Base-by-base conservation (phyloP, 2,888 invertebrate species). In the Catocala sponsa region DNA sequence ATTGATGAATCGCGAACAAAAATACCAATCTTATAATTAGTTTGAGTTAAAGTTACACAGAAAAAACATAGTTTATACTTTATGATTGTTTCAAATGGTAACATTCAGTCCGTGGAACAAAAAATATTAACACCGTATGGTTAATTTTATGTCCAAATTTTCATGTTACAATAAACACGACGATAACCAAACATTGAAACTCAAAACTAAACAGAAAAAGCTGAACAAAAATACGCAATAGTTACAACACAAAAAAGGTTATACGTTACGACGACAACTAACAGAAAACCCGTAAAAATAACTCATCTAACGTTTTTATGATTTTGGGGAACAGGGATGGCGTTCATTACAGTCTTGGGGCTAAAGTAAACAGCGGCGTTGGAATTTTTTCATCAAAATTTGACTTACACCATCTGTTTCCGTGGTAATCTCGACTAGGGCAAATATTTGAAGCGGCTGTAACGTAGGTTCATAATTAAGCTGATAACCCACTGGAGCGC, bases 321-420 rank as follows among this genome's bases (percentile, higher is more conserved):
- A 72, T 76, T 77, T 79, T 69, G 65, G 77, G 79, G 76, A 73
- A 78, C 73, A 80, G 76, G 80, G 78, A 76, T 75, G 74, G 75
- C 78, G 76, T 84, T 85, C 86, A 84, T 88, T 86, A 85, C 82
- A 68, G 78, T 65, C 78, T 69, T 72, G 72, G 83, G 83, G 80
- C 74, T 78, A 82, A 81, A 81, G 81, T 86, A 89, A 90, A 91
- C 88, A 85, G 76, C 59, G 76, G 56, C 63, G 67, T 65, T 72
- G 82, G 85, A 85, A 85, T 90, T 91, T 89, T 91, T 90, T 87
- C 88, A 88, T 90, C 88, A 89, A 89, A 89, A 87, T 89, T 90
- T 88, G 89, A 91, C 89, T 88, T 82, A 83, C 81, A 83, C 84
- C 90, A 90, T 88, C 90, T 91, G 90, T 75, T 86, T 88, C 88